Base-by-base conservation (phyloP, 2,797 vertebrate species). In the Cossypha polioptera region DNA sequence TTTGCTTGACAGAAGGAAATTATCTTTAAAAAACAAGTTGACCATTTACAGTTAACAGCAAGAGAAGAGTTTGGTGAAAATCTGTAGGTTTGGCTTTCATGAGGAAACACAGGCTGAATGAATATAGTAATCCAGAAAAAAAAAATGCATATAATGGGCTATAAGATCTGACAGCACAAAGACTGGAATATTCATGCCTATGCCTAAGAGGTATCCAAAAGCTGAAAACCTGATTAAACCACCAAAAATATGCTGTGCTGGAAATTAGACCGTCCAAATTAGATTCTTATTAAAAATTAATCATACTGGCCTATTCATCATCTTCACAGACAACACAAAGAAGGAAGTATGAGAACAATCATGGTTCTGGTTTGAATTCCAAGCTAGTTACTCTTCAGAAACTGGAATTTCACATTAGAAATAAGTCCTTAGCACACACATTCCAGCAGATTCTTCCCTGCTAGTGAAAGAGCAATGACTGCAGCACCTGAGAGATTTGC, bases 201-300 rank as follows among this genome's bases (percentile, higher is more conserved):
- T 73, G 87, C 82, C 91, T 95, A 88, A 88, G 68, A 94, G 76
- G 76, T 81, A 88, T 77, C 87, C 89, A 94, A 78, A 93, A 71
- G 66, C 76, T 84, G 62, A 91, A 95, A 94, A 95, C n/a, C 26
- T 94, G 91, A 95, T 97, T 96, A 96, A 95, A 84, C n/a, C 79
- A 86, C 87, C 55, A 86, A 94, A 94, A 94, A 94, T 92, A 81
- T 0, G 21, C 91, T 66, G 40, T 75, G 81, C 79, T 94, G 59
- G 51, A 96, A 96, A 95, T 91, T 3, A 88, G 58, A 86, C 88
- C 73, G 47, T 83, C 82, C 73, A 92, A 94, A 96, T 97, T 94
- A 96, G 91, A 94, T 71, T 95, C 82, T 78, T 91, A 91, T 88
- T 94, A 92, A 94, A 95, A 96, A 94, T 92, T 94, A 81, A 96